Evolutionary conservation across 2,113 vertebrate species (phyloP), one percentile per base, ranked within the genome.

Genomic region (Lucifuga dentata): DNA sequence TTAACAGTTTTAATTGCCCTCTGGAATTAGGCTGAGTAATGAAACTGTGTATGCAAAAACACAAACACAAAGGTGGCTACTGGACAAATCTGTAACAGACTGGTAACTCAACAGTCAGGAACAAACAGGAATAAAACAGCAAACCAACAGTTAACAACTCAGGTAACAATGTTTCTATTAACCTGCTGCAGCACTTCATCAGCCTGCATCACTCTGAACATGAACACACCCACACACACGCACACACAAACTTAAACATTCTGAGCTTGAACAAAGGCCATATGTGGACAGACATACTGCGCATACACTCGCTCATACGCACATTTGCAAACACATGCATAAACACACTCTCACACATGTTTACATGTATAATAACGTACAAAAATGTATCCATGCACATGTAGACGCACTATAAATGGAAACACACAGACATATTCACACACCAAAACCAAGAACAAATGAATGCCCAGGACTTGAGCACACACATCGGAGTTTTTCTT

Each of bases 101-200:
- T 68, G 68, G 71, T 46, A 68, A 73, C 76, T 75, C 11, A 72
- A 75, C 73, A 76, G 49, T 62, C 36, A 77, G 45, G 43, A 81
- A 70, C 67, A 71, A 50, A 53, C 38, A 63, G 39, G 51, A 20
- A 68, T 23, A 64, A 33, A 41, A 55, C 32, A 38, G 17, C 21
- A 17, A 40, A 40, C 4, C 5, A 60, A 74, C 17, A 53, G 36
- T 35, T 73, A 73, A 70, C 71, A 59, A 66, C 62, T 35, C 58
- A 72, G 75, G 12, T 23, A 63, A 79, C 60, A 79, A 52, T 59
- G 72, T 79, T 82, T 80, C 45, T 55, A 66, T 48, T 66, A 76
- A 80, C 78, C 75, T 81, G 83, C 85, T 83, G 80, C 81, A 91
- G 79, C 76, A 89, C 83, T 78, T 72, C 62, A 80, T 78, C 83